Base-by-base conservation (phyloP, 37 sponge, comb jelly and placozoan genomes). In the Cladorhizidae sp. region DNA sequence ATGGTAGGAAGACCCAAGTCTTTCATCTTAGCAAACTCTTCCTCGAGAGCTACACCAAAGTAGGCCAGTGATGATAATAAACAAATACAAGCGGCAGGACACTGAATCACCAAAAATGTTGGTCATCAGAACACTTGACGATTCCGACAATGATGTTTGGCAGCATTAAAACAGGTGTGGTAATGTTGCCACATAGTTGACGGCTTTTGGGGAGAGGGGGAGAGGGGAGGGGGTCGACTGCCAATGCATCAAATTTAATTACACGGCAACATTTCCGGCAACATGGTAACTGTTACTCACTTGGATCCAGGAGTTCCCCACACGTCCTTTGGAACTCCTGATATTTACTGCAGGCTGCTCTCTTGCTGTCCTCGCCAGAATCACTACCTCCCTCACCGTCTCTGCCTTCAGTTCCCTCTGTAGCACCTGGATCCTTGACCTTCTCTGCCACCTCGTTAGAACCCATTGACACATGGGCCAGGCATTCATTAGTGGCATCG, bases 1-100 rank as follows among this genome's bases (percentile, higher is more conserved):
- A 86, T 79, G 29, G 87, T 86, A 28, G 92, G 92, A 0, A 91
- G 71, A 1, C 92, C 92, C 57, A 91, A 29, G 7, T 64, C 26
- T 64, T 72, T 79, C 92, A 91, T 91, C 42, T 67, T 11, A 62
- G 65, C 75, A 73, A 91, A 78, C 68, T 91, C 92, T 25, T 55
- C 64, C 25, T 81, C 78, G 67, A 90, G 63, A 57, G 25, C 82
- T 64, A 68, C 49, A 45, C 49, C 59, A 45, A 79, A 70, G 28
- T 2, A 62, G 15, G 25, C 6, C 25, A 3, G 42, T 21, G 32
- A 29, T n/a, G n/a, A n/a, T n/a, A 54, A 54, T 14, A 18, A 54
- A 54, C 18, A 18, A 20, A 54, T 54, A 54, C 56, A 54, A 54
- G 14, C 17, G 18, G 18, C 41, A 29, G 28, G 33, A 8, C 15